A percentile compares a stretch with the other conserved stretches of the same genome.
Conservation (phyloP, 1,140 invertebrate species). For the Neocloeon triangulifer region DNA sequence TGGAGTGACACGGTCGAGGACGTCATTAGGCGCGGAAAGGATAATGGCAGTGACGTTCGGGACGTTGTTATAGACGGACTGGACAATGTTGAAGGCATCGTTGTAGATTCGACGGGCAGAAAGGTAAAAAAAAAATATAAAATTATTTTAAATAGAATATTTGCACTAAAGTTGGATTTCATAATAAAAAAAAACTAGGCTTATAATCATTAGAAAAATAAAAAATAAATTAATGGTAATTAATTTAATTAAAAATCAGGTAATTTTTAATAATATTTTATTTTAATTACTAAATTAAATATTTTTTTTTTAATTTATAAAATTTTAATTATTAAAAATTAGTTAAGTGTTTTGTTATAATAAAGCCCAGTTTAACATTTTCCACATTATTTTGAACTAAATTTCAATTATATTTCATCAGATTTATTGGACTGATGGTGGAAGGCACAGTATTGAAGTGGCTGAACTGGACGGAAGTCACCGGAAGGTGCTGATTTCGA, state of each 20-base stretch:
- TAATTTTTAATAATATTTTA: background rate
- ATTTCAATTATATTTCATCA: slow-evolving; percentile 13
- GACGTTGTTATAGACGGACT: slow-evolving; percentile 49
- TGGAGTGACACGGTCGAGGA: slow-evolving; percentile 63
- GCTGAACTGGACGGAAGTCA: slow-evolving; percentile 60
- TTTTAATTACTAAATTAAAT: background rate
- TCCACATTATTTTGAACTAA: background rate
- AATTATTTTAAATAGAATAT: slow-evolving; percentile 22
- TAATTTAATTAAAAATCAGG: background rate
- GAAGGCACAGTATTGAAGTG: slow-evolving; percentile 67
- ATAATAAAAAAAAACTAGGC: background rate
- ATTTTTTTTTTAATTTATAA: background rate
- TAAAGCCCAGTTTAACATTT: background rate
- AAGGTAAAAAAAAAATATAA: slow-evolving; percentile 34
- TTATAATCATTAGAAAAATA: background rate
- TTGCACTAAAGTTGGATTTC: background rate
- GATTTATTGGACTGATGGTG: slow-evolving; percentile 78
- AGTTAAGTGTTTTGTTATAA: background rate
- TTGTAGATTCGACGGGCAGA: slow-evolving; percentile 54
- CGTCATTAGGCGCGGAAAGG: slow-evolving; percentile 51
- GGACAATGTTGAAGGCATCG: slow-evolving; percentile 56
- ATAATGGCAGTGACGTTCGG: slow-evolving; percentile 38
- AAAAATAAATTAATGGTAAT: background rate
- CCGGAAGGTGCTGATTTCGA: slow-evolving; percentile 62
- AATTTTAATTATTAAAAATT: background rate